Conservation (phyloP, 2,888 invertebrate species). For the Agrochola litura region DNA sequence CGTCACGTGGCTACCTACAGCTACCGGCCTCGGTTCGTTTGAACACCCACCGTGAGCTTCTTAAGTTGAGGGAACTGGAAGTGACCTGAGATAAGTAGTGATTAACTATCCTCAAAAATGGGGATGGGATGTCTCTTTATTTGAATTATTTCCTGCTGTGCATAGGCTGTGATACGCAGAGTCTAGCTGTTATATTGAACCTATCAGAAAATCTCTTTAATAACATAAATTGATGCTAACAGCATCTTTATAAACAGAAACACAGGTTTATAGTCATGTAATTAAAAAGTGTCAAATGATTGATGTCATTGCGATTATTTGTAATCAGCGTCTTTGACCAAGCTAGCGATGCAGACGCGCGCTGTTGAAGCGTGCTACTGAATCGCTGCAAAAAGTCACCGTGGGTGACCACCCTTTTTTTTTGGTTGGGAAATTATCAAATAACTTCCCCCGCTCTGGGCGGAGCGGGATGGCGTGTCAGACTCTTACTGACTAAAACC, state of each 20-base stretch:
- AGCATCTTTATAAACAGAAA: not conserved
- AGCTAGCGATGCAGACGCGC: too few relatives aligned
- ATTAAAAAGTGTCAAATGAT: not conserved
- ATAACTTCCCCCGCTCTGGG: too few relatives aligned
- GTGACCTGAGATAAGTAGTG: not conserved
- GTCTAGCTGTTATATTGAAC: not conserved
- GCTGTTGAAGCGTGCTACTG: too few relatives aligned
- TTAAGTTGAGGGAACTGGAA: not conserved
- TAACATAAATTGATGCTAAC: too few relatives aligned
- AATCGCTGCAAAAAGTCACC: too few relatives aligned
- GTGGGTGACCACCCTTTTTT: too few relatives aligned
- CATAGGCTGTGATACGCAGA: not conserved
- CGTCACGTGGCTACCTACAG: constrained; percentile 1
- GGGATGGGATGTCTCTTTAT: not conserved
- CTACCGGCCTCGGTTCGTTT: constrained; percentile 1
- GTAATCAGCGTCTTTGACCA: not conserved
- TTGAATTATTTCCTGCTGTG: not conserved
- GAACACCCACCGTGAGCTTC: not conserved
- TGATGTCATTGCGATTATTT: not conserved
- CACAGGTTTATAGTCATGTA: not conserved
- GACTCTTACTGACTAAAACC: too few relatives aligned
- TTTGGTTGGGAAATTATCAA: too few relatives aligned
- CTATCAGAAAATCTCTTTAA: not conserved
- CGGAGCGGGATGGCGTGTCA: too few relatives aligned
- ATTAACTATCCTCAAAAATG: not conserved